These are phyloP conservation scores for Protobothrops mucrosquamatus DNA, from an alignment of 2,113 vertebrate genomes.

Conservation along the genomic window DNA sequence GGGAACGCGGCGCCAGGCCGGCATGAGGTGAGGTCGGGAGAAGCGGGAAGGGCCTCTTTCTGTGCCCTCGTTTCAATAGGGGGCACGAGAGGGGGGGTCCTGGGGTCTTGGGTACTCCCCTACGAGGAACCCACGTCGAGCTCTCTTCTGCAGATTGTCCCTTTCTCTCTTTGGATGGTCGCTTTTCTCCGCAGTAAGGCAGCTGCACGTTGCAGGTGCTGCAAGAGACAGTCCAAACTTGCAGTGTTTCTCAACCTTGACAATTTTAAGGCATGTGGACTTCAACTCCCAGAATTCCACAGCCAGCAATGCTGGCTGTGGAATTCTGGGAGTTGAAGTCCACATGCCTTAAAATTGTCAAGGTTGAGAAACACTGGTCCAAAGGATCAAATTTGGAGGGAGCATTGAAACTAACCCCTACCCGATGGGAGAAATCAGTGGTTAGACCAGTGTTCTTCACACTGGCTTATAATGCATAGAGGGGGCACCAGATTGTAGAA, in stretches of 20 bases:
- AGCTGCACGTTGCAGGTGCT: not conserved
- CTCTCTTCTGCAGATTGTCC: not conserved
- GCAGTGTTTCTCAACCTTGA: no score
- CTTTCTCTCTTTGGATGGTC: not conserved
- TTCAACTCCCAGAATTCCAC: no score
- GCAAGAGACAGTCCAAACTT: not conserved
- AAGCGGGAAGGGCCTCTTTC: not conserved
- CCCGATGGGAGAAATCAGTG: not conserved
- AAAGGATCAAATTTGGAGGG: not conserved
- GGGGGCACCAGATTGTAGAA: not conserved
- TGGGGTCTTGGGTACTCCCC: not conserved
- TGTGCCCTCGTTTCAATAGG: not conserved
- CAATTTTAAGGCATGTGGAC: no score
- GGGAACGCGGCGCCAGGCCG: not conserved
- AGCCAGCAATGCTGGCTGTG: no score
- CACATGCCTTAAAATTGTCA: no score
- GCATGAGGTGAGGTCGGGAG: not conserved
- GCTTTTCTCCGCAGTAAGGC: not conserved
- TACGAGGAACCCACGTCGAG: not conserved
- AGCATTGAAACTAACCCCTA: not conserved
- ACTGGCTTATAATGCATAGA: not conserved
- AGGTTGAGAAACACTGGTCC: no score
- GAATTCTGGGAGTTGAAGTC: no score
- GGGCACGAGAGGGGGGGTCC: not conserved
- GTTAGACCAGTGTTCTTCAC: not conserved